Conservation (phyloP, 2,113 vertebrate species). For the Cheirogaleus medius region DNA sequence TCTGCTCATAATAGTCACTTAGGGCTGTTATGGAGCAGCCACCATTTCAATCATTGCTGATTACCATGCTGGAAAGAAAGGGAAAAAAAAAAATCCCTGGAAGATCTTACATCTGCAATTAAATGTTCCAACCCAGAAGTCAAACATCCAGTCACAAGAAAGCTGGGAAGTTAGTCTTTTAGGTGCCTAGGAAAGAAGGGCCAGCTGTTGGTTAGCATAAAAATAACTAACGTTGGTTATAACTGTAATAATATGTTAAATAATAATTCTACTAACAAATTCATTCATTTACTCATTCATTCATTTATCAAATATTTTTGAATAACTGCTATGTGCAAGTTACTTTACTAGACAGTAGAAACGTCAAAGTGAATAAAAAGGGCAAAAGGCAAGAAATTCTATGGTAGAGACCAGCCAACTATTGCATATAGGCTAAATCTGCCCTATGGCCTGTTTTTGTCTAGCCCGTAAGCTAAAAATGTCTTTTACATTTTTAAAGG, state of each 20-base stretch:
- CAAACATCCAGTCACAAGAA: neutral
- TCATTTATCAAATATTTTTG: neutral
- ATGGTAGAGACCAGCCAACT: neutral
- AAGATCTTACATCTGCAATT: neutral
- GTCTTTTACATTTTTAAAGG: conserved; percentile 6
- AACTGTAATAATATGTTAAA: neutral
- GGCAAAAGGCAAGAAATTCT: neutral
- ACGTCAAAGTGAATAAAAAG: neutral
- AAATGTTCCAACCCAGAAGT: neutral
- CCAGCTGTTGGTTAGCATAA: neutral
- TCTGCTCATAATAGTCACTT: conserved; percentile 28
- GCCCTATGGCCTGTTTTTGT: neutral
- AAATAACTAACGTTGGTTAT: neutral
- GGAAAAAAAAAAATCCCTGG: neutral
- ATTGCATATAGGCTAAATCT: neutral
- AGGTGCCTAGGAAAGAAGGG: neutral
- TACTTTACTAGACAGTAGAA: neutral
- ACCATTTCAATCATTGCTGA: conserved; percentile 33
- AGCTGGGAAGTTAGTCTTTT: neutral
- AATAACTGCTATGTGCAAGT: neutral
- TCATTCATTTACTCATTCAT: neutral
- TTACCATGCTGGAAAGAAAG: neutral
- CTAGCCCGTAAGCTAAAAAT: neutral
- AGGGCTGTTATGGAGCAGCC: neutral
- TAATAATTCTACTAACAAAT: neutral